Percentiles rank a stretch among this genome's conserved stretches.
Evolutionary conservation across 1,140 invertebrate species (phyloP).

Genomic region (Cherax quadricarinatus): DNA sequence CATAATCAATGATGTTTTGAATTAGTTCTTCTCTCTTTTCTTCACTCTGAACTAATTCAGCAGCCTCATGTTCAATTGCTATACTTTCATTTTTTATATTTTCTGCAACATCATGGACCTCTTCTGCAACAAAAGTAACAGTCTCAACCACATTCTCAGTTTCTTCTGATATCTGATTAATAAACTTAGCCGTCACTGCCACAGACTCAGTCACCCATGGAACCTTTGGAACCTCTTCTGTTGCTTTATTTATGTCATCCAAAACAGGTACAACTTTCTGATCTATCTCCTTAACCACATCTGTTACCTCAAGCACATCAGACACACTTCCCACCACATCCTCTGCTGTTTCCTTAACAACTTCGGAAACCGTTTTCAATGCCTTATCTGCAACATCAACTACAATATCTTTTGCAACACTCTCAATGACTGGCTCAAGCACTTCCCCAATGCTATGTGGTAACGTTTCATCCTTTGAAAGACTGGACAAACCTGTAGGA

Average conservation of each 20-base stretch:
- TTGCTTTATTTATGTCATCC: constrained; percentile 1
- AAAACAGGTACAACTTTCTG: constrained; percentile 5
- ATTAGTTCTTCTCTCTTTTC: constrained; percentile 19
- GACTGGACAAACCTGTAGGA: background rate
- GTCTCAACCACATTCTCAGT: constrained; percentile 24
- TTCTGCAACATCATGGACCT: constrained; percentile 11
- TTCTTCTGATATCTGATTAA: background rate
- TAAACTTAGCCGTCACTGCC: background rate
- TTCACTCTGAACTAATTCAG: background rate
- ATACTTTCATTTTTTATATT: background rate
- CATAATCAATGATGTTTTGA: background rate
- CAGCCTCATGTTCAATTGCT: background rate
- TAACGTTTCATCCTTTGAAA: background rate
- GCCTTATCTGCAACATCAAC: background rate
- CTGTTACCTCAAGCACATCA: background rate
- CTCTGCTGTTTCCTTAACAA: constrained; percentile 15
- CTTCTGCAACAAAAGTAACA: background rate
- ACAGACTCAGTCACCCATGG: background rate
- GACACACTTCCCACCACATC: background rate
- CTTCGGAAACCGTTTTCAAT: background rate
- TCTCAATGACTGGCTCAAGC: background rate
- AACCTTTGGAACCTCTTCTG: background rate
- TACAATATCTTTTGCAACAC: constrained; percentile 7
- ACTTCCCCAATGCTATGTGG: background rate
- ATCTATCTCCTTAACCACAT: constrained; percentile 17